These are phyloP conservation scores for Drosophila sulfurigaster DNA, from an alignment of 1,140 invertebrate genomes.

Conservation along the genomic window DNA sequence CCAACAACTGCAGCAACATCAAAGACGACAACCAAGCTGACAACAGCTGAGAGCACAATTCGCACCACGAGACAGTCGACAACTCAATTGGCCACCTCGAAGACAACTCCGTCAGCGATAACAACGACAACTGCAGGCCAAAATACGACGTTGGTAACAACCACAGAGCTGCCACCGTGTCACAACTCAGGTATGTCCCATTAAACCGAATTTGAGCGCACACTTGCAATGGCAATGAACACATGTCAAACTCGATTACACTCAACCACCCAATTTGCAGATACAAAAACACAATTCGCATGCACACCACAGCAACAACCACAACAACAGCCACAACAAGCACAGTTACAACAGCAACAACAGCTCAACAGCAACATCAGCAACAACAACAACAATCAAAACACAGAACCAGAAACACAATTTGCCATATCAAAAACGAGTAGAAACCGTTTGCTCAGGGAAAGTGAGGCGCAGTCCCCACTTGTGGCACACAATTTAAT, in stretches of 20 bases:
- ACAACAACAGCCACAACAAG: constrained; percentile 11
- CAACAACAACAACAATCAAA: constrained; percentile 29
- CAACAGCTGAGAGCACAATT: constrained; percentile 15
- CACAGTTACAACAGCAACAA: constrained; percentile 27
- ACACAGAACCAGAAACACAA: constrained; percentile 15
- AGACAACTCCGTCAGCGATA: constrained; percentile 4
- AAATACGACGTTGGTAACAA: constrained; percentile 4
- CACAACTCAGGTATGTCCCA: constrained; percentile 53
- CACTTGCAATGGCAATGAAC: neutral
- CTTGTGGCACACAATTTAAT: constrained; percentile 31
- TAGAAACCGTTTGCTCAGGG: constrained; percentile 21
- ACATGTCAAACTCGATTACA: constrained; percentile 17
- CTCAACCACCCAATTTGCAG: constrained; percentile 50
- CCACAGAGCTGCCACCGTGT: constrained; percentile 28
- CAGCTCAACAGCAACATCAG: constrained; percentile 10
- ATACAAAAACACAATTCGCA: constrained; percentile 46
- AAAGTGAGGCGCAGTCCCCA: constrained; percentile 15
- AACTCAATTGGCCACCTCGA: neutral
- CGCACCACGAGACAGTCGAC: constrained; percentile 10
- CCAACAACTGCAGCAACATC: neutral
- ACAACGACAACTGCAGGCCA: constrained; percentile 18
- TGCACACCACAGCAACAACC: constrained; percentile 56
- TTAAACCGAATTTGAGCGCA: neutral
- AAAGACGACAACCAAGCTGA: neutral
- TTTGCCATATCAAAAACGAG: neutral